A percentile compares a stretch with the other conserved stretches of the same genome.
These are phyloP conservation scores for Pangasius larnaudii DNA, from an alignment of 2,797 vertebrate genomes.

Conservation along the genomic window DNA sequence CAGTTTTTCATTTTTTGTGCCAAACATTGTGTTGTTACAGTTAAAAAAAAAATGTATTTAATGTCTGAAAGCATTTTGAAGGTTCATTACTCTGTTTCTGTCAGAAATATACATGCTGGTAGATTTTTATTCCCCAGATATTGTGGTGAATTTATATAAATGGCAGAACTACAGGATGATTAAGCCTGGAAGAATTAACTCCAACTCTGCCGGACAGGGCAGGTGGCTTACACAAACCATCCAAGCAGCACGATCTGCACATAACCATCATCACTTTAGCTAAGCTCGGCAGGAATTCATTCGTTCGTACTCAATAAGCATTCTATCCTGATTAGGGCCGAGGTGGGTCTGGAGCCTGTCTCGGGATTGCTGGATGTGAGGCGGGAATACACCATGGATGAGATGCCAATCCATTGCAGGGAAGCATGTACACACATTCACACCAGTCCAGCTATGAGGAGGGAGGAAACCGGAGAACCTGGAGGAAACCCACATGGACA, in stretches of 20 bases:
- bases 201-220: background rate
- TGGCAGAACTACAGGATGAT: background rate
- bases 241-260: background rate
- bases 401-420: background rate
- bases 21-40: background rate
- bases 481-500: background rate
- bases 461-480: background rate
- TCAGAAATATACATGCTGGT: background rate
- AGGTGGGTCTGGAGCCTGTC: background rate
- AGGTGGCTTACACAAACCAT: background rate
- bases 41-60: background rate
- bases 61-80: background rate
- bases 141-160: background rate
- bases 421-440: background rate
- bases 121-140: background rate
- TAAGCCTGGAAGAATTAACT: background rate
- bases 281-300: background rate
- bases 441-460: background rate
- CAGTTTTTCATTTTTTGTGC: background rate
- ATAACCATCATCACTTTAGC: background rate
- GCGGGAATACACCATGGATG: background rate
- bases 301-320: background rate
- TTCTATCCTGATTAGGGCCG: background rate
- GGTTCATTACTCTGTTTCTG: background rate
- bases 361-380: background rate